A percentile compares a stretch with the other conserved stretches of the same genome.
These are phyloP conservation scores for Pollenia griseotomentosa DNA, from an alignment of 2,888 invertebrate genomes.

Conservation along the genomic window DNA sequence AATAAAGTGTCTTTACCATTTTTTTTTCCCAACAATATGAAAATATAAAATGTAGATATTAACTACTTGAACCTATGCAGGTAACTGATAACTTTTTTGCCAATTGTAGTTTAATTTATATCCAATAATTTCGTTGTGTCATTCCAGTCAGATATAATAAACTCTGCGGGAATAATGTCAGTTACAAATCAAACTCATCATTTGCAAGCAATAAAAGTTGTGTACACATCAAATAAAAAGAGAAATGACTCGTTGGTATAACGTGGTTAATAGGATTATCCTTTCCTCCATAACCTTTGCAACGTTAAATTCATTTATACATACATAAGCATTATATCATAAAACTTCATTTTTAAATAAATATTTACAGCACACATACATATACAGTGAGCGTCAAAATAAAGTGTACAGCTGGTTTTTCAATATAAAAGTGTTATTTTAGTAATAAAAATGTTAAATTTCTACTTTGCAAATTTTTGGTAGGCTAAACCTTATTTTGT, in stretches of 20 bases:
- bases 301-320: neutral
- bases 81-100: constrained; percentile 75
- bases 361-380: too few relatives aligned
- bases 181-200: constrained; percentile 79
- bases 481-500: too few relatives aligned
- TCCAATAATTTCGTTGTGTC: constrained; percentile 20
- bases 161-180: constrained; percentile 76
- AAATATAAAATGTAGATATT: constrained; percentile 42
- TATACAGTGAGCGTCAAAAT: too few relatives aligned
- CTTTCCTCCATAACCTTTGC: neutral
- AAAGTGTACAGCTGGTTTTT: too few relatives aligned
- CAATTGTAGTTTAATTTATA: constrained; percentile 76
- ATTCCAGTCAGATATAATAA: constrained; percentile 76
- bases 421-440: too few relatives aligned
- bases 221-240: constrained; percentile 38
- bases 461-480: too few relatives aligned
- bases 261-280: constrained; percentile 15
- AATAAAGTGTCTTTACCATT: constrained; percentile 71
- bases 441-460: too few relatives aligned
- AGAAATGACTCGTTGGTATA: neutral
- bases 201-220: constrained; percentile 77
- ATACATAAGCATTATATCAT: too few relatives aligned
- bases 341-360: too few relatives aligned
- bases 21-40: constrained; percentile 11
- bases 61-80: constrained; percentile 47